Base-by-base conservation (phyloP, 2,113 vertebrate species). In the Macquaria australasica region DNA sequence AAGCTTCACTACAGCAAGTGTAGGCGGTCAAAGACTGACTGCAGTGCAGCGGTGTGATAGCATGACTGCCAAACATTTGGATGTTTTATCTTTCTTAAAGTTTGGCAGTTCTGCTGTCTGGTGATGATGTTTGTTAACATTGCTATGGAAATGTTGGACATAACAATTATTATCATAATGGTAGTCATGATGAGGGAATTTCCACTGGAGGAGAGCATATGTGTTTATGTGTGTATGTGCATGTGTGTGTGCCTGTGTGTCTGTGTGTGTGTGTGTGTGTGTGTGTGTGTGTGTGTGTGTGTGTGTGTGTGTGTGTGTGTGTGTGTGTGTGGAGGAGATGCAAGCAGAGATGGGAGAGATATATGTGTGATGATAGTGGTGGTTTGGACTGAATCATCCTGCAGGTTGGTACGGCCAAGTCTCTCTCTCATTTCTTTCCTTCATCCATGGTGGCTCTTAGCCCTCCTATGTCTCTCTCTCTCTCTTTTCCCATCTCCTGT, bases 171-270 rank as follows among this genome's bases (percentile, higher is more conserved):
- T 75, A 83, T 86, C 84, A 73, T 79, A 89, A 79, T 79, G 41
- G 87, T 84, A 86, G 66, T 80, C 79, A 81, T 83, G 79, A 92
- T 79, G 84, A 83, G 91, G 91, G 91, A 89, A 86, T 93, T 93
- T 94, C 89, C 91, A 85, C 63, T 73, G 87, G 31, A 51, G 43
- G 34, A 53, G 62, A 63, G 75, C 11, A 31, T 56, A 16, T 58
- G 50, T 63, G 72, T 72, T 7, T 71, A 0, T 53, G 63, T 12
- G 6, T 71, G 59, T 75, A 12, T 37, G 50, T 70, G 25, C 56
- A 66, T 34, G 53, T 75, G 79, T 45, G 64, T 50, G 28, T 66
- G 41, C n/a, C n/a, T n/a, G n/a, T n/a, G n/a, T n/a, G n/a, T n/a
- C n/a, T 59, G 55, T 25, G 3, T 67, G 41, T 48, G 48, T 62